Base-by-base conservation (phyloP, 2,888 invertebrate species). In the Rhamnusium bicolor region DNA sequence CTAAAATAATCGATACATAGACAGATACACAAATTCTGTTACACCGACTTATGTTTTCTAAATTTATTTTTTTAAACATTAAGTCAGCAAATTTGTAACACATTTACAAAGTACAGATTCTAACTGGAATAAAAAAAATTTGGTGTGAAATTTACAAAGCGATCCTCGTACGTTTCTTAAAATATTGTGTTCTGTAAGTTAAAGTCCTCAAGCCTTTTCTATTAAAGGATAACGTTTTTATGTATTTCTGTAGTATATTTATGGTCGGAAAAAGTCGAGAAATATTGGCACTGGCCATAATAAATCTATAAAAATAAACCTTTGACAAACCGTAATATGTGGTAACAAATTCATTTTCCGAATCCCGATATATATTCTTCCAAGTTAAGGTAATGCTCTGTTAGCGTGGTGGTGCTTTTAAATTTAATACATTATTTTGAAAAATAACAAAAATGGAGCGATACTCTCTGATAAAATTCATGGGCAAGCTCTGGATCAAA, bases 401-500 rank as follows among this genome's bases (percentile, higher is more conserved):
- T 40, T 40, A n/a, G 40, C 8, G 47, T 21, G 8, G 21, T 8
- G 46, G 19, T 24, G 46, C 47, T 24, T 61, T 47, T 47, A 47
- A 61, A 46, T 8, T 61, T 24, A 24, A 47, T 61, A 24, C 49
- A 10, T 74, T 79, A 76, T 78, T 79, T 78, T 73, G 71, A 76
- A 67, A 77, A 73, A 71, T 69, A 78, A 78, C 73, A 77, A 70
- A 79, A 75, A 76, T 71, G 40, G 32, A 53, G 67, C 29, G 60
- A 16, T 12, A 51, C n/a, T 54, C 58, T 53, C 65, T 70, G 73
- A 74, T 63, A 72, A 62, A 76, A 74, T 72, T 74, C 70, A 68
- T 65, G 69, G 63, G 54, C 65, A 68, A 47, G 61, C 53, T 29
- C 18, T 14, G 74, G 81, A 80, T 81, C 81, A 81, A 82, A 80